Percentiles rank a stretch among this genome's conserved stretches.
phyloP scores from a whole-genome alignment of 2,888 invertebrate genomes.

The Heliconius aoede region DNA sequence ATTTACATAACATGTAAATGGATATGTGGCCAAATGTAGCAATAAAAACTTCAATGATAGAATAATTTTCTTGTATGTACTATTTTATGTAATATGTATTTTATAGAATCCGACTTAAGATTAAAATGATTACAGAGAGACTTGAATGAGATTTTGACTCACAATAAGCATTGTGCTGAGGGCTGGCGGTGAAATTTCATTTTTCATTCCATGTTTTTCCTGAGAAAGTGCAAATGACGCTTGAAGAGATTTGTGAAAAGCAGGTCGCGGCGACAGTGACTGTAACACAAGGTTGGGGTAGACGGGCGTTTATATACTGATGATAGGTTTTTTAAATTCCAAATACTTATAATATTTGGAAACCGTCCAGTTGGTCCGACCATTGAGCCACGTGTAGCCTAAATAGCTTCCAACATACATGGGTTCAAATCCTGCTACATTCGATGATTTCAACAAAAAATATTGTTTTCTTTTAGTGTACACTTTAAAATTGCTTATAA shows the following conservation, averaged over 20 bases:
- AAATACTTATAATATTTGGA: background rate
- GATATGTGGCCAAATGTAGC: too few relatives aligned
- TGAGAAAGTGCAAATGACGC: slow-evolving; percentile 78
- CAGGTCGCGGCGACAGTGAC: slow-evolving; percentile 59
- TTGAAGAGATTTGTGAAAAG: slow-evolving; percentile 67
- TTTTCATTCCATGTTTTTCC: slow-evolving; percentile 77
- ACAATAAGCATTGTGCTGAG: slow-evolving; percentile 58
- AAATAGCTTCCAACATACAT: background rate
- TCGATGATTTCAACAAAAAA: background rate
- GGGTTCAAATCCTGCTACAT: background rate
- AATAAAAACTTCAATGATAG: background rate
- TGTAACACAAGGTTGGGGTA: slow-evolving; percentile 52
- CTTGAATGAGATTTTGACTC: slow-evolving; percentile 48
- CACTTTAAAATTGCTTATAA: background rate
- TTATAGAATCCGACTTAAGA: slow-evolving; percentile 18
- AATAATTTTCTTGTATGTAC: background rate
- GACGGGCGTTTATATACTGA: slow-evolving; percentile 52
- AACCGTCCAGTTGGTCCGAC: background rate
- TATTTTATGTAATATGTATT: too few relatives aligned
- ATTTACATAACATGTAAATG: too few relatives aligned
- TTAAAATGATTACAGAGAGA: slow-evolving; percentile 38
- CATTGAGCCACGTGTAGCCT: background rate
- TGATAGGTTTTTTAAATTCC: background rate
- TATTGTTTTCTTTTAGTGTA: background rate
- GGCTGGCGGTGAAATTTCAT: slow-evolving; percentile 74